Conservation (phyloP, 2,797 vertebrate species). For the Pseudocheirus occidentalis region DNA sequence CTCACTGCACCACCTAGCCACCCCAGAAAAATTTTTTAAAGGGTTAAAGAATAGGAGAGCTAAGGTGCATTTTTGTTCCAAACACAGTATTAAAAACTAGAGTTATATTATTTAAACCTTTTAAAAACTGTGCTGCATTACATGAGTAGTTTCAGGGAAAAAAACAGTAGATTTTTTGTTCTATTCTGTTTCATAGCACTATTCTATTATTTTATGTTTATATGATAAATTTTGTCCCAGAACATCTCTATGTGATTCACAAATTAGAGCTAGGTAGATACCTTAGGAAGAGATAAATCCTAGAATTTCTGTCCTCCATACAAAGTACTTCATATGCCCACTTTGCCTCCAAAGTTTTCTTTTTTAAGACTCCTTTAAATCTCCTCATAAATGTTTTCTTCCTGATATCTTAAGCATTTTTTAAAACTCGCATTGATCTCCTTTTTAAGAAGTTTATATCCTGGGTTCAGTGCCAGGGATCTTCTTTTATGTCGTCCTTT, state of each 20-base stretch:
- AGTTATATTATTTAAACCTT: slow-evolving; percentile 8
- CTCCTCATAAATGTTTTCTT: slow-evolving; percentile 11
- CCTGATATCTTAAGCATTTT: not conserved
- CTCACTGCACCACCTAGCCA: too few relatives aligned
- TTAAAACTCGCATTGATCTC: not conserved
- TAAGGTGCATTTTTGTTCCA: slow-evolving; percentile 32
- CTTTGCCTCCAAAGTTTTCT: not conserved
- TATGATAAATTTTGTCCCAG: slow-evolving; percentile 2
- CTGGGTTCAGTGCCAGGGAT: not conserved
- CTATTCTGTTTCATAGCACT: not conserved
- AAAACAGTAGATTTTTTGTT: slow-evolving; percentile 12
- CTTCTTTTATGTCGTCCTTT: not conserved
- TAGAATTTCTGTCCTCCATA: not conserved
- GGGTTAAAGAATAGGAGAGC: not conserved
- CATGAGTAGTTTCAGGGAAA: not conserved
- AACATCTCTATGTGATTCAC: not conserved
- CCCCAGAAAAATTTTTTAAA: too few relatives aligned
- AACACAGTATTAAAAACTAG: slow-evolving; percentile 25
- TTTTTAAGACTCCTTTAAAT: not conserved
- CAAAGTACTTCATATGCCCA: not conserved
- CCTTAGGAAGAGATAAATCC: not conserved
- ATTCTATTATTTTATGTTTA: slow-evolving; percentile 29
- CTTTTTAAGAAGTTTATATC: not conserved
- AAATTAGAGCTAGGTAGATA: not conserved
- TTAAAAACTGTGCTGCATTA: not conserved